Evolutionary conservation across 2,113 vertebrate species (phyloP).

Genomic region (Albula goreensis): DNA sequence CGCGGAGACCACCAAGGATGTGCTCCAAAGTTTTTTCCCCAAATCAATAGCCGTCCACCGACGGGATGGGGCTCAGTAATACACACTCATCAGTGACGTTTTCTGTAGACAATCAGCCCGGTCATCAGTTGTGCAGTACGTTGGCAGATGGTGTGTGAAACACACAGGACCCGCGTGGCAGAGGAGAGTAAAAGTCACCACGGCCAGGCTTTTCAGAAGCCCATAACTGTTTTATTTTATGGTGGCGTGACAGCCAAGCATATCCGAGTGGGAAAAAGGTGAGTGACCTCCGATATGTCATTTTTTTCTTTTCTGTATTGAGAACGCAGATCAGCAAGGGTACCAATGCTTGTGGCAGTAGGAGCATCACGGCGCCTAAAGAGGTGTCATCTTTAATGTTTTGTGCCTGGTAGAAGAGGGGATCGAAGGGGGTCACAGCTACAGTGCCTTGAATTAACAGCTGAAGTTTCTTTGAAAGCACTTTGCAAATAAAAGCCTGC

Average conservation of each 20-base stretch:
- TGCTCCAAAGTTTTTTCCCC: conserved; percentile 33
- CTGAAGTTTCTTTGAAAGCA: conserved; percentile 85
- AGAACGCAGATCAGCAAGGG: conserved; percentile 26
- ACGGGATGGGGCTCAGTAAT: conserved; percentile 7
- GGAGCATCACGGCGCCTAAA: background rate
- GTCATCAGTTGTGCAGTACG: background rate
- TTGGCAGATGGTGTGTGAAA: conserved; percentile 17
- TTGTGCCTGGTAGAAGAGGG: conserved; percentile 12
- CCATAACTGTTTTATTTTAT: background rate
- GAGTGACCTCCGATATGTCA: conserved; percentile 22
- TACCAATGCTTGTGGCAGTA: background rate
- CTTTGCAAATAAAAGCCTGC: conserved; percentile 88
- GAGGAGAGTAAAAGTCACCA: background rate
- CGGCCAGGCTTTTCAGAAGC: background rate
- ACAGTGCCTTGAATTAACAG: conserved; percentile 86
- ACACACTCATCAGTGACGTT: conserved; percentile 27
- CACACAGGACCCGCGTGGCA: background rate
- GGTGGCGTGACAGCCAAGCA: background rate
- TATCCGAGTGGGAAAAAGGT: conserved; percentile 23
- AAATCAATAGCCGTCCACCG: conserved; percentile 50
- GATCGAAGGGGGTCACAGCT: conserved; percentile 47
- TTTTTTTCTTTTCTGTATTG: conserved; percentile 13
- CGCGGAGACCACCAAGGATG: conserved; percentile 61
- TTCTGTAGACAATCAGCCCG: conserved; percentile 1
- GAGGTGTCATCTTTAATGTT: conserved; percentile 30